Conservation (phyloP, 1,140 invertebrate genomes). For the Leptinotarsa texana region DNA sequence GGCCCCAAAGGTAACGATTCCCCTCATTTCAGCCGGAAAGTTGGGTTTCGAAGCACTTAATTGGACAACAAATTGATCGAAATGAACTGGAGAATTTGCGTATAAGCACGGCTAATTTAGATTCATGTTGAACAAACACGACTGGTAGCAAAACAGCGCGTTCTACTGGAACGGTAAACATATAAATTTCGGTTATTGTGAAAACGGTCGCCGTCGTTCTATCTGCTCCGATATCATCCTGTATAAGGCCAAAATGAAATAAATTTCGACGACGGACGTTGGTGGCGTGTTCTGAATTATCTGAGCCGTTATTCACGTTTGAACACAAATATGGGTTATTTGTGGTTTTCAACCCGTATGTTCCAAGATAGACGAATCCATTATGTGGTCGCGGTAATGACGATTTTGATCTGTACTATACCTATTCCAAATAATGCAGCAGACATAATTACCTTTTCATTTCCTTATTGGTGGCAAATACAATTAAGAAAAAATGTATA, state of each 20-base stretch:
- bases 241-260: background rate
- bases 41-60: background rate
- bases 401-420: background rate
- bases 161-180: too few relatives aligned
- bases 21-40: background rate
- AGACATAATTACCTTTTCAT: too few relatives aligned
- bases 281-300: background rate
- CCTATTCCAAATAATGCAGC: background rate
- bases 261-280: background rate
- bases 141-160: too few relatives aligned
- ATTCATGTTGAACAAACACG: too few relatives aligned
- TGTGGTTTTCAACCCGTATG: background rate
- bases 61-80: conserved; percentile 1
- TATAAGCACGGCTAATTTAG: too few relatives aligned
- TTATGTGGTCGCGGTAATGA: background rate
- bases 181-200: too few relatives aligned
- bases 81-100: background rate
- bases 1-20: too few relatives aligned
- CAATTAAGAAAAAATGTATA: too few relatives aligned
- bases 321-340: conserved; percentile 3
- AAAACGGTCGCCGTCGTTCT: too few relatives aligned
- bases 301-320: conserved; percentile 2
- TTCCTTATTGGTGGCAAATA: too few relatives aligned
- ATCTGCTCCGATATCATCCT: too few relatives aligned
- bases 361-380: background rate